These are phyloP conservation scores for Chloropsis cyanopogon DNA, from an alignment of 2,113 vertebrate genomes.

Conservation along the genomic window DNA sequence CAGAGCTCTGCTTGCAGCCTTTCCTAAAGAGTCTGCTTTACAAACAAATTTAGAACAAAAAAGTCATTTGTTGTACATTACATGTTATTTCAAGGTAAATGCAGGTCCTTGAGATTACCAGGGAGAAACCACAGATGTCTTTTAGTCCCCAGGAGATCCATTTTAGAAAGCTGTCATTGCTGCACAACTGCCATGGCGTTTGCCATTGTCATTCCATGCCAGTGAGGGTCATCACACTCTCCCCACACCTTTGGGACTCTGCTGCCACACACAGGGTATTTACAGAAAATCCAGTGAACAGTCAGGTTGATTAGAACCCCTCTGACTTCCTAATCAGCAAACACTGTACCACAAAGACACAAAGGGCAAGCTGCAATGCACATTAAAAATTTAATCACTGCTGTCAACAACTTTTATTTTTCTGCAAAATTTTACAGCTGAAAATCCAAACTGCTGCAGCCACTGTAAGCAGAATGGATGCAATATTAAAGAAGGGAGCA, in stretches of 20 bases:
- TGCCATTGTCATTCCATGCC: not conserved
- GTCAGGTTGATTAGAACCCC: not conserved
- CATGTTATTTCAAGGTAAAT: not conserved
- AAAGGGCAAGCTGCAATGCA: not conserved
- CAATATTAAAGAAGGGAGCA: not conserved
- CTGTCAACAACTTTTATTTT: not conserved
- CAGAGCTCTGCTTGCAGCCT: not conserved
- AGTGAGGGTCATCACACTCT: not conserved
- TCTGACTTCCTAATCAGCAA: not conserved
- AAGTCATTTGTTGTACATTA: not conserved
- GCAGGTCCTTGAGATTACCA: not conserved
- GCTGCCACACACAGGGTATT: not conserved
- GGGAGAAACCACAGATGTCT: not conserved
- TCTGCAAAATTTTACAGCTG: not conserved
- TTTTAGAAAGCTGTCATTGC: not conserved
- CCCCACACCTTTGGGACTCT: not conserved
- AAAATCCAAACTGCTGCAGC: not conserved
- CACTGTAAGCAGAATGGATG: not conserved
- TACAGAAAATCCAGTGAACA: not conserved
- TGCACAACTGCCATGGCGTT: not conserved
- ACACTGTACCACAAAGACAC: not conserved
- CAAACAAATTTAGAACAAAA: not conserved
- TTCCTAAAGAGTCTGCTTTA: not conserved
- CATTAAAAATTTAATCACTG: not conserved
- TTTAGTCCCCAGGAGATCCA: not conserved